Base-by-base conservation (phyloP, 2,113 vertebrate species). In the Oncorhynchus gorbuscha region DNA sequence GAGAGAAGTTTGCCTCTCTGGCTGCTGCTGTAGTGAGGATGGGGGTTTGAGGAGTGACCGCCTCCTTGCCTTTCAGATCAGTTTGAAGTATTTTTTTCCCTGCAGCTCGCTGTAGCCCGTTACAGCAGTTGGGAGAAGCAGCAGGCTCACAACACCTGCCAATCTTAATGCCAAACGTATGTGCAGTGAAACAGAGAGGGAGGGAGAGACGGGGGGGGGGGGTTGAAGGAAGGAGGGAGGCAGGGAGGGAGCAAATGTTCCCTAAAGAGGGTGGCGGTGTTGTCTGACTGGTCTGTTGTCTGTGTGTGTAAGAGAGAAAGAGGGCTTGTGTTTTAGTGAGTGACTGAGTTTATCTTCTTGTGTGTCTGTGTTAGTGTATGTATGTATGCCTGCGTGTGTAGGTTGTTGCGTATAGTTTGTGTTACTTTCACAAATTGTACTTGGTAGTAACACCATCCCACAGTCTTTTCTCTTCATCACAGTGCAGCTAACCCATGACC, bases 91-190 rank as follows among this genome's bases (percentile, higher is more conserved):
- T 24, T 71, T 87, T 77, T 77, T 77, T 77, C 79, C 64, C 2
- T 82, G 71, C 58, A 79, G 81, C 78, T 79, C 81, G 67, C 6
- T 39, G 35, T 26, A 22, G 22, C n/a, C 16, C 61, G 72, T 88
- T 86, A 81, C 86, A 84, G 84, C 86, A 87, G 85, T 82, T 80
- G 83, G 84, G 76, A 86, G 84, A 89, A 87, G 83, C 83, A 79
- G 85, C 83, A 82, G 86, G 86, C 80, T 76, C 73, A 84, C 81
- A 92, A 87, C 90, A 93, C 92, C 92, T 92, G 92, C 88, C 90
- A 90, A 82, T 91, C 81, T 85, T 91, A 93, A 92, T 92, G 87
- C 83, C 89, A 91, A 92, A 92, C 91, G 87, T 86, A 84, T 93
- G 91, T 89, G 58, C 39, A 5, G 49, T 87, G 83, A 86, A 81